Percentiles rank a stretch among this genome's conserved stretches.
These are phyloP conservation scores for Aotus griseimembra DNA, from an alignment of 2,797 vertebrate species.

Conservation along the genomic window DNA sequence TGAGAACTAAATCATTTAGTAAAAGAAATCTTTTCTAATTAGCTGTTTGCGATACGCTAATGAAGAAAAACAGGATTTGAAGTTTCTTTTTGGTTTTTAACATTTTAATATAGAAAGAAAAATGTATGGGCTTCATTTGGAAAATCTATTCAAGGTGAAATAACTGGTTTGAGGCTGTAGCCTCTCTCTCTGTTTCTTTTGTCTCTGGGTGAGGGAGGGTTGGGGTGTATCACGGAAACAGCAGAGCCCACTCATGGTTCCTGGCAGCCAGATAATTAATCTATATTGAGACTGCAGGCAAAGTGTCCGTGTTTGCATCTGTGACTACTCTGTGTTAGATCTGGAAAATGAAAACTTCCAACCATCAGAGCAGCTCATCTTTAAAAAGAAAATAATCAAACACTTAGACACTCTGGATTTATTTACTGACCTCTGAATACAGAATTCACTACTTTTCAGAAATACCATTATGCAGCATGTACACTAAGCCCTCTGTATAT, in stretches of 20 bases:
- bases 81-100: conserved; percentile 69
- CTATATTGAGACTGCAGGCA: conserved; percentile 25
- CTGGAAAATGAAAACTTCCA: conserved; percentile 54
- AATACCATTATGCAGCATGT: neutral
- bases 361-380: conserved; percentile 50
- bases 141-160: conserved; percentile 65
- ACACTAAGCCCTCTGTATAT: neutral
- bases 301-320: conserved; percentile 46
- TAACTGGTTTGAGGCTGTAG: conserved; percentile 31
- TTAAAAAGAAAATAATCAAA: conserved; percentile 55
- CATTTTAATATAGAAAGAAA: conserved; percentile 57
- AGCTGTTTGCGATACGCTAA: conserved; percentile 79
- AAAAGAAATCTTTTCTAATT: conserved; percentile 84
- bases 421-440: conserved; percentile 37
- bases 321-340: neutral
- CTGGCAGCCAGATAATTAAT: conserved; percentile 58
- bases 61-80: conserved; percentile 76
- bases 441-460: conserved; percentile 49
- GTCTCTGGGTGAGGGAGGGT: neutral
- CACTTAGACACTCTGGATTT: neutral
- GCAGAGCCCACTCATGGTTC: neutral
- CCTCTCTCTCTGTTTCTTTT: conserved; percentile 32
- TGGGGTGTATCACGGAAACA: neutral
- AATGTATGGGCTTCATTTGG: conserved; percentile 50
- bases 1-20: conserved; percentile 82